Conservation (phyloP, 2,797 vertebrate species). For the Arremon aurantiirostris region DNA sequence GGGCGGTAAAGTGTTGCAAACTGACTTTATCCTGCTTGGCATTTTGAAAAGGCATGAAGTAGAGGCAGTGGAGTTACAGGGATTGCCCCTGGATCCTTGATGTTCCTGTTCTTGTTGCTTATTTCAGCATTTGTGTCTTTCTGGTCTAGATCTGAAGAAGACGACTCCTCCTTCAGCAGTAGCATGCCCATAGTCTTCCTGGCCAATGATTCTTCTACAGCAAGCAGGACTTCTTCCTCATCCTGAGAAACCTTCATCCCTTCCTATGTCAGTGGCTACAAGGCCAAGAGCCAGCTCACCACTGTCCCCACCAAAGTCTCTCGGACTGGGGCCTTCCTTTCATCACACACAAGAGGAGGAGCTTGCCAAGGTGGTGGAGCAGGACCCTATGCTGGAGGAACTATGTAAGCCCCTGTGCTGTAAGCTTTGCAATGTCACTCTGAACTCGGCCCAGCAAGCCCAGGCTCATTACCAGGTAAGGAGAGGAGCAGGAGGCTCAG, state of each 20-base stretch:
- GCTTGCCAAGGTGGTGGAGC: conserved; percentile 78
- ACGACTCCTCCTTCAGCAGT: conserved; percentile 72
- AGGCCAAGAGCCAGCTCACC: conserved; percentile 74
- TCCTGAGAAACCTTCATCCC: conserved; percentile 68
- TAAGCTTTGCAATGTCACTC: conserved; percentile 97
- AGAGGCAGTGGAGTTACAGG: neutral
- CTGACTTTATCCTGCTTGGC: neutral
- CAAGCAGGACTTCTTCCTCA: conserved; percentile 74
- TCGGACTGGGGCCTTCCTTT: conserved; percentile 71
- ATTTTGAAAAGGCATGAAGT: neutral
- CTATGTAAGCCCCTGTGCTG: conserved; percentile 96
- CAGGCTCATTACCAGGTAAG: conserved; percentile 98
- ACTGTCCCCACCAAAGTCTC: conserved; percentile 73
- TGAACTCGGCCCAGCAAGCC: conserved; percentile 97
- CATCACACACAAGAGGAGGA: conserved; percentile 85
- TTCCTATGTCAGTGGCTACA: conserved; percentile 81
- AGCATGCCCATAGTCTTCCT: conserved; percentile 75
- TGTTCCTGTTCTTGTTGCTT: neutral
- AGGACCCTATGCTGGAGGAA: conserved; percentile 89
- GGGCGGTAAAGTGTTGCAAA: neutral
- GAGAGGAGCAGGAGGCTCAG: neutral
- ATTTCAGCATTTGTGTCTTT: conserved; percentile 40
- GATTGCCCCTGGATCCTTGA: neutral
- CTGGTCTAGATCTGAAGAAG: conserved; percentile 78
- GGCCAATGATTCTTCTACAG: conserved; percentile 81